Evolutionary conservation across 2,888 invertebrate genomes (phyloP).

Genomic region (Yponomeuta malinellus): DNA sequence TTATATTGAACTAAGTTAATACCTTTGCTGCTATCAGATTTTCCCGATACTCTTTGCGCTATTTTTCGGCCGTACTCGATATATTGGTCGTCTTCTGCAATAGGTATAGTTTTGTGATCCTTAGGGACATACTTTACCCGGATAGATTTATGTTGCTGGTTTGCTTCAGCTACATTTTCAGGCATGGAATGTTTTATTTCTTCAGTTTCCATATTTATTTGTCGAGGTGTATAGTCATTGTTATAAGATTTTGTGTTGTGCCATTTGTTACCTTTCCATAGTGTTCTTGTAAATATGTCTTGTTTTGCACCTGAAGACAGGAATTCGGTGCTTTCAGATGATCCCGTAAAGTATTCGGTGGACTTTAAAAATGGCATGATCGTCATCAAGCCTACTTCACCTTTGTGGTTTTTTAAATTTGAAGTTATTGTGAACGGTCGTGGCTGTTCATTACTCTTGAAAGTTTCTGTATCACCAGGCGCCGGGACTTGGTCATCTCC

Average conservation of each 20-base stretch:
- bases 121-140: conserved; percentile 40
- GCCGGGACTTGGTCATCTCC: conserved; percentile 3
- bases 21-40: conserved; percentile 36
- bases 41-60: conserved; percentile 47
- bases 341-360: conserved; percentile 38
- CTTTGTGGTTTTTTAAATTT: conserved; percentile 26
- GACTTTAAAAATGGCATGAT: conserved; percentile 56
- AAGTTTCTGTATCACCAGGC: not conserved
- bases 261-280: conserved; percentile 54
- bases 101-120: conserved; percentile 32
- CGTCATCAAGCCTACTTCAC: conserved; percentile 25
- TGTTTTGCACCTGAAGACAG: conserved; percentile 23
- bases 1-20: conserved; percentile 51
- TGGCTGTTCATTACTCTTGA: conserved; percentile 22
- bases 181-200: conserved; percentile 27
- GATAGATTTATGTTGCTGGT: conserved; percentile 36
- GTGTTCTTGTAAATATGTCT: conserved; percentile 29
- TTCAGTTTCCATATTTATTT: conserved; percentile 35
- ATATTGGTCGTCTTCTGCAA: conserved; percentile 33
- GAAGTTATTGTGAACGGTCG: conserved; percentile 25
- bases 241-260: conserved; percentile 57
- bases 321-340: conserved; percentile 27
- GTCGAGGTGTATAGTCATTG: conserved; percentile 51
- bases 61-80: conserved; percentile 37
- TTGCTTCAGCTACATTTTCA: conserved; percentile 31